phyloP scores from a whole-genome alignment of 2,797 vertebrate species.

The Sphaeramia orbicularis region DNA sequence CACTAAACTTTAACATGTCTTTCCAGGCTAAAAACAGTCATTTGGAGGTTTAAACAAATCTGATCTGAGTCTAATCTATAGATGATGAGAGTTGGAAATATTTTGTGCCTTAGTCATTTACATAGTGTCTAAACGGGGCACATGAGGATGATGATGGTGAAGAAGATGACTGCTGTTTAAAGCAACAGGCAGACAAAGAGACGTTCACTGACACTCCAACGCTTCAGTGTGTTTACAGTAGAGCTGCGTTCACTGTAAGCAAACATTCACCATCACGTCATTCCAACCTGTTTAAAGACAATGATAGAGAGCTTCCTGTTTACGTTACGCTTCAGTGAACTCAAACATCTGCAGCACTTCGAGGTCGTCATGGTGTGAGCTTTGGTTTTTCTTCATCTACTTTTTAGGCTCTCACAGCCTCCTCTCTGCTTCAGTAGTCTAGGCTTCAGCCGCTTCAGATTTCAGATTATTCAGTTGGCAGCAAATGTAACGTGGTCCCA shows the following conservation, averaged over 20 bases:
- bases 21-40: too few species aligned
- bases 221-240: constrained; percentile 34
- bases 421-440: neutral
- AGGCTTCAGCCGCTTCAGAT: neutral
- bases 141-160: neutral
- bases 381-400: constrained; percentile 8
- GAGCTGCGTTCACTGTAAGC: constrained; percentile 37
- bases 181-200: neutral
- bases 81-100: too few species aligned
- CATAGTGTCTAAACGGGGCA: too few species aligned
- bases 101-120: too few species aligned
- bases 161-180: constrained; percentile 5
- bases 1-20: too few species aligned
- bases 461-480: constrained; percentile 1
- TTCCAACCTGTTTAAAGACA: neutral
- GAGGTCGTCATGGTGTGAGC: neutral
- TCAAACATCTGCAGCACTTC: constrained; percentile 29
- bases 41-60: too few species aligned
- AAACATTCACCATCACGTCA: constrained; percentile 10
- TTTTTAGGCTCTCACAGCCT: constrained; percentile 18
- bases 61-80: too few species aligned
- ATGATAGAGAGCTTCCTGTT: constrained; percentile 47
- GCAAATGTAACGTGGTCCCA: neutral
- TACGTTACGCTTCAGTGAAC: constrained; percentile 39
- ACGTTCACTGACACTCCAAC: constrained; percentile 24